Conservation (phyloP, 2,888 invertebrate species). For the Phortica magna region DNA sequence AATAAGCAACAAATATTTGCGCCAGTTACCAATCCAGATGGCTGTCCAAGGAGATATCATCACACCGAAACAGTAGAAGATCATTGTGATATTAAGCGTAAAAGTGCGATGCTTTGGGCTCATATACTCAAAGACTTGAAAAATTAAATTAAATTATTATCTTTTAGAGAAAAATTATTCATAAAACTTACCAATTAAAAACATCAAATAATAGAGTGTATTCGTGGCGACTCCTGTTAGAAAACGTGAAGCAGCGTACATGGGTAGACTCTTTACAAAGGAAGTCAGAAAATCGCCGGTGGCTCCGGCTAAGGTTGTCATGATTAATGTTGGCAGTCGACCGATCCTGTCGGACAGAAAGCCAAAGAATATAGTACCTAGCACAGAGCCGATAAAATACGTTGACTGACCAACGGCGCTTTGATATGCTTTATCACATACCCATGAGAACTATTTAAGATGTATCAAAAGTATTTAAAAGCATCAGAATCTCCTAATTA, state of each 20-base stretch:
- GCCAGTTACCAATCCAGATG: slow-evolving; percentile 79
- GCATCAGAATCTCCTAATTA: slow-evolving; percentile 23
- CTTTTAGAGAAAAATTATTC: slow-evolving; percentile 71
- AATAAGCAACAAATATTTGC: slow-evolving; percentile 78
- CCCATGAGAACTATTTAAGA: slow-evolving; percentile 79
- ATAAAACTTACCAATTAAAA: slow-evolving; percentile 49
- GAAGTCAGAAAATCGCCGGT: slow-evolving; percentile 80
- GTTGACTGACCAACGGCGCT: slow-evolving; percentile 81
- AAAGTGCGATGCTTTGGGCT: slow-evolving; percentile 80
- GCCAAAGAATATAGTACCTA: slow-evolving; percentile 81
- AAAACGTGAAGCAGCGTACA: slow-evolving; percentile 80
- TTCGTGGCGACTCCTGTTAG: slow-evolving; percentile 81
- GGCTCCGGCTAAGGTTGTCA: slow-evolving; percentile 79
- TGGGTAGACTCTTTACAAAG: slow-evolving; percentile 76
- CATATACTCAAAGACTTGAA: slow-evolving; percentile 81
- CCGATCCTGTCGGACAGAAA: slow-evolving; percentile 80
- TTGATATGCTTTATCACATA: slow-evolving; percentile 80
- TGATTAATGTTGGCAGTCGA: slow-evolving; percentile 80
- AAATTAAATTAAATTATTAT: not conserved
- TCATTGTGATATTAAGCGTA: slow-evolving; percentile 80
- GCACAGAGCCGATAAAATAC: slow-evolving; percentile 81
- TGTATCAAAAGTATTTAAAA: slow-evolving; percentile 38
- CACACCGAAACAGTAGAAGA: slow-evolving; percentile 80
- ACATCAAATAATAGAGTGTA: slow-evolving; percentile 80
- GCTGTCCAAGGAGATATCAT: slow-evolving; percentile 79